These are phyloP conservation scores for Helicoverpa zea DNA, from an alignment of 1,140 invertebrate species.

Conservation along the genomic window DNA sequence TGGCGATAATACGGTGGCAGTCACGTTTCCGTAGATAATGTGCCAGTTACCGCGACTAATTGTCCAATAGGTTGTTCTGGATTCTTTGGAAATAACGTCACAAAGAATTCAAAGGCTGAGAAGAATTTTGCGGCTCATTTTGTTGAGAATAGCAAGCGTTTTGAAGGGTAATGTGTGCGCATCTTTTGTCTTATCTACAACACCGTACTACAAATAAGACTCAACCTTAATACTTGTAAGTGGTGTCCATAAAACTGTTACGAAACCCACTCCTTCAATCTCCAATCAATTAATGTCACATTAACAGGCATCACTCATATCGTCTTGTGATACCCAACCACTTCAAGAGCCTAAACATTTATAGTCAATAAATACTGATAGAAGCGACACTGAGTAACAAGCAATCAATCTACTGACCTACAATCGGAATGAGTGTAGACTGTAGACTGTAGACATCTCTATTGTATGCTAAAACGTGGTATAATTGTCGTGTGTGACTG, in stretches of 20 bases:
- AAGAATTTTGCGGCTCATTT: not conserved
- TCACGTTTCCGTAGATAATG: constrained; percentile 15
- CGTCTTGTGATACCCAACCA: not conserved
- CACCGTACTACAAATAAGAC: no score
- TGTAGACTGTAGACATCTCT: constrained; percentile 50
- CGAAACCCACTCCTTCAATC: no score
- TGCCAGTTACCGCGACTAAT: not conserved
- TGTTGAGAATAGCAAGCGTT: no score
- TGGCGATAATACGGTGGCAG: constrained; percentile 8
- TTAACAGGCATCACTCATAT: constrained; percentile 11
- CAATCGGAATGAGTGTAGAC: constrained; percentile 44
- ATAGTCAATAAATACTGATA: constrained; percentile 33
- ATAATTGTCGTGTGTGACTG: constrained; percentile 56
- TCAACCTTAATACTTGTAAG: no score
- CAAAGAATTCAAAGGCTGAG: not conserved
- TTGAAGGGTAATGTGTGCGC: no score
- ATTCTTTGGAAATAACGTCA: not conserved
- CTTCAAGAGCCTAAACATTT: constrained; percentile 18
- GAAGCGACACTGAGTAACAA: constrained; percentile 35
- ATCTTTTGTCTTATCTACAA: no score
- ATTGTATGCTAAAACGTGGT: constrained; percentile 68
- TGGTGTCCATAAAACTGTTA: no score
- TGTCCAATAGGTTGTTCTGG: not conserved
- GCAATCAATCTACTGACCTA: constrained; percentile 61
- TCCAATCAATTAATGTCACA: no score